These are phyloP conservation scores for Salmo trutta DNA, from an alignment of 2,797 vertebrate genomes.

Conservation along the genomic window DNA sequence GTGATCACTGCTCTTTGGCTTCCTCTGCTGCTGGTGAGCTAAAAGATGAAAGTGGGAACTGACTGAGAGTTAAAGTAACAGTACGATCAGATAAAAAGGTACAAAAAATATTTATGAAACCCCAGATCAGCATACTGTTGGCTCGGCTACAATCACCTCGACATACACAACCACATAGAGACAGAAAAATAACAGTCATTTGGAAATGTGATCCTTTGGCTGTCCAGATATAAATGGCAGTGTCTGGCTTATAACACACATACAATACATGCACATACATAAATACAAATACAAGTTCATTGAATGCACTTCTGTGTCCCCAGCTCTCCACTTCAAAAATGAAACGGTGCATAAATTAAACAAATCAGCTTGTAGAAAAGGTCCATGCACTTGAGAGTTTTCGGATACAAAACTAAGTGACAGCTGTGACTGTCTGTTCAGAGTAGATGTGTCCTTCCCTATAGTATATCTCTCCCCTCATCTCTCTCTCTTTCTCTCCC, in stretches of 20 bases:
- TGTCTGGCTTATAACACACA: constrained; percentile 61
- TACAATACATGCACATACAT: constrained; percentile 74
- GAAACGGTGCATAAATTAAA: constrained; percentile 48
- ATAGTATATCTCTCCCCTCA: constrained; percentile 3
- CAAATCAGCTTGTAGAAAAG: constrained; percentile 61
- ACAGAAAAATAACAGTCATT: constrained; percentile 44
- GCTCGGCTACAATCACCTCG: constrained; percentile 44
- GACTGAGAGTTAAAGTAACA: constrained; percentile 31
- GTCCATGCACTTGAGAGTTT: constrained; percentile 64
- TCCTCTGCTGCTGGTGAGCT: constrained; percentile 59
- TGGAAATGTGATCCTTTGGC: constrained; percentile 63
- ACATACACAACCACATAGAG: constrained; percentile 45
- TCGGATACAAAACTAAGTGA: constrained; percentile 35
- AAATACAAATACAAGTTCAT: constrained; percentile 64
- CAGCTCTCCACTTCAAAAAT: constrained; percentile 63
- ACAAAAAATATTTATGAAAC: constrained; percentile 33
- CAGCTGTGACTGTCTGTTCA: constrained; percentile 35
- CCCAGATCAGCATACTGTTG: constrained; percentile 16
- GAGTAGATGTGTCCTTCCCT: constrained; percentile 16
- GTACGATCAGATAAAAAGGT: constrained; percentile 25
- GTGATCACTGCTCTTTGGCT: constrained; percentile 61
- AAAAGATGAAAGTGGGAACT: constrained; percentile 34
- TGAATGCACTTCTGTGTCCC: constrained; percentile 81
- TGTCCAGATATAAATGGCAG: constrained; percentile 64
- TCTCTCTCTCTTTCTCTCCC: not conserved